Base-by-base conservation (phyloP, 2,113 vertebrate species). In the Struthidea cinerea region DNA sequence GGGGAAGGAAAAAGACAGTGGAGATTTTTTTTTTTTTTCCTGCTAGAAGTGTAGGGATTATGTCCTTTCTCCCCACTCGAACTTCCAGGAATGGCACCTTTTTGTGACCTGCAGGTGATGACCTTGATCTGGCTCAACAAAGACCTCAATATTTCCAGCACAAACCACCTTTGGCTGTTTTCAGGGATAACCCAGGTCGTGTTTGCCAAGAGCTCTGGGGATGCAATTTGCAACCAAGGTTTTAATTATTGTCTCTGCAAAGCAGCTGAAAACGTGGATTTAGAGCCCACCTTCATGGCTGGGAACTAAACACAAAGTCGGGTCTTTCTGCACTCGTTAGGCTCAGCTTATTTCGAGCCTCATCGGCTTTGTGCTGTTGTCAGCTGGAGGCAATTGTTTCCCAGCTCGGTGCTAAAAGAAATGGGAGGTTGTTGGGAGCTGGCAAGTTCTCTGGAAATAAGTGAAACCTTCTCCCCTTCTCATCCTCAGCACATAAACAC, bases 401-500 rank as follows among this genome's bases (percentile, higher is more conserved):
- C 52, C 57, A 14, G 39, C 42, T 68, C 19, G 11, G 33, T 19
- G 44, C 91, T 88, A 80, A 61, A 95, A 94, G 84, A 87, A 89
- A 41, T 28, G 50, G 70, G 68, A 90, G 35, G 50, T 57, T 87
- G 55, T 7, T 85, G 15, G 65, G 84, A 96, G 22, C 73, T 93
- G 95, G 92, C 92, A 94, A 69, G 41, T 70, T 88, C 74, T 84
- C 60, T 95, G 96, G 95, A 96, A 97, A 94, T 78, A 91, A 94
- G 63, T 41, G 79, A 87, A 88, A 82, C 88, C 61, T 92, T 79
- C 79, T 96, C 75, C 71, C 50, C 87, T 96, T 96, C 91, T 94
- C 91, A 49, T 75, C 52, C 42, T 55, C n/a, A 89, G 78, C 32
- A 41, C 84, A 94, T 93, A 97, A 98, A 97, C 96, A 97, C 73